A percentile compares a stretch with the other conserved stretches of the same genome.
phyloP scores from a whole-genome alignment of 1,140 invertebrate genomes.

The Druon quercuslanigerum region DNA sequence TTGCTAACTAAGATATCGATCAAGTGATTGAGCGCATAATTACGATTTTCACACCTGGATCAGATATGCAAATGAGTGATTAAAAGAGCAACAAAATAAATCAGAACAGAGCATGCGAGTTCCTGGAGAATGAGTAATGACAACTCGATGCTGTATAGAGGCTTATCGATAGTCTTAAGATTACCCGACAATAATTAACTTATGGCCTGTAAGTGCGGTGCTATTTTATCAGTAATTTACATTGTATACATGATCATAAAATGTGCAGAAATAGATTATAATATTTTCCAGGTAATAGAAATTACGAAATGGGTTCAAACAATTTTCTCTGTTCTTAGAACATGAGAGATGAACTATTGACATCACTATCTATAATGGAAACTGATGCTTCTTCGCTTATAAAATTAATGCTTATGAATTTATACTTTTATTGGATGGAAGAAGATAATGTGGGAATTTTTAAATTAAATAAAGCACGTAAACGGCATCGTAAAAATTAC shows the following conservation, averaged over 20 bases:
- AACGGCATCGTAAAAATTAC: background rate
- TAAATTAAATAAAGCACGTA: background rate
- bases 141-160: background rate
- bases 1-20: background rate
- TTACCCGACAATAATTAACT: constrained; percentile 7
- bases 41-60: constrained; percentile 18
- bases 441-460: constrained; percentile 1
- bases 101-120: background rate
- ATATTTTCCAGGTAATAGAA: background rate
- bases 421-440: background rate
- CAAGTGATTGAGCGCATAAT: background rate
- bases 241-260: background rate
- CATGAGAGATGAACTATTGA: background rate
- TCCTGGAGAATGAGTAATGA: constrained; percentile 19
- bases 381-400: background rate
- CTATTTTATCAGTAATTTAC: background rate
- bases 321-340: background rate
- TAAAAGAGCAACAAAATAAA: background rate
- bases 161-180: background rate
- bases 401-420: background rate
- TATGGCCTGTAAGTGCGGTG: background rate
- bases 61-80: constrained; percentile 15
- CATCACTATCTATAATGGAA: background rate
- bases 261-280: background rate
- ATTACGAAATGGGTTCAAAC: background rate